Base-by-base conservation (phyloP, 1,140 invertebrate species). In the Macrotrachela quadricornifera region DNA sequence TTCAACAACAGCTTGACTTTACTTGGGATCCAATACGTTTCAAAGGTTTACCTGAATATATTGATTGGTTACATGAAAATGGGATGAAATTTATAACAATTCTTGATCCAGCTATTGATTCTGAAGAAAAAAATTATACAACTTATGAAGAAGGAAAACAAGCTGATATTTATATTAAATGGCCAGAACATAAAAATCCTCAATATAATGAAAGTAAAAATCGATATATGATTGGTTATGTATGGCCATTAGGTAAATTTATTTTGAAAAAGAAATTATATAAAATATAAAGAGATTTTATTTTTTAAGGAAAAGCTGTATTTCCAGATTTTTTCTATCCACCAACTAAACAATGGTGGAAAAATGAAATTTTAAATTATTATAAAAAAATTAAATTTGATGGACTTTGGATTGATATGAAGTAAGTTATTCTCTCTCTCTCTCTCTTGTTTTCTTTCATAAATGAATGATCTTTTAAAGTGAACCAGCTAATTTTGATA, bases 241-340 rank as follows among this genome's bases (percentile, higher is more conserved):
- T 67, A 4, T 42, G 84, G 84, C 70, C 69, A 3, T 73, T 71
- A 3, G 73, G 71, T 30, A 73, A 74, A 1, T 78, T 80, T 11
- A 88, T 78, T 75, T 82, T 82, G 8, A 30, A 8, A 30, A 30
- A 30, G 8, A 30, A 30, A 30, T 4, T 4, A 30, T 4, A 4
- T 2, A 30, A 30, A 4, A 2, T 4, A 4, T 30, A n/a, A n/a
- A n/a, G n/a, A n/a, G 2, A 4, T 30, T 8, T 4, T 30, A 30
- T 8, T 4, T 30, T 30, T 30, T 8, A 4, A 36, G 73, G 74
- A 0, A 48, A 49, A 83, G 81, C 1, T 78, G 80, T 11, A 87
- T 78, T 54, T 75, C 82, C 83, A 0, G 85, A 90, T 69, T 87
- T 87, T 63, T 83, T 80, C 4, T 74, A 85, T 69, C 81, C 82